Conservation (phyloP, 2,113 vertebrate species). For the Cebidichthys violaceus region DNA sequence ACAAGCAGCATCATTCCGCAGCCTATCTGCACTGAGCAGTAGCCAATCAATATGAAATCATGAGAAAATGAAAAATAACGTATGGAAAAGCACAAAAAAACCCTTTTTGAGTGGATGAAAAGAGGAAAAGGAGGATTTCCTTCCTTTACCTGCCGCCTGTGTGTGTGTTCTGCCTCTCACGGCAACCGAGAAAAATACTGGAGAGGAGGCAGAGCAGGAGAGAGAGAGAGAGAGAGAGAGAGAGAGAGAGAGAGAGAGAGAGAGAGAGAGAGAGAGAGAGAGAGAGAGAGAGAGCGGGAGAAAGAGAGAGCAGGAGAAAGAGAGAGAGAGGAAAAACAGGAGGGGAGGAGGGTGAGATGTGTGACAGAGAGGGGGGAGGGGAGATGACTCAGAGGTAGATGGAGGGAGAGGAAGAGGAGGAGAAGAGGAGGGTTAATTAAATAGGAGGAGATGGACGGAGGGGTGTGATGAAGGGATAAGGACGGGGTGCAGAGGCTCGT, state of each 20-base stretch:
- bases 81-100: slow-evolving; percentile 18
- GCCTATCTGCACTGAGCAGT: slow-evolving; percentile 1
- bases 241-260: slow-evolving; percentile 31
- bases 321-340: slow-evolving; percentile 38
- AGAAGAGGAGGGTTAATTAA: slow-evolving; percentile 71
- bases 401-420: slow-evolving; percentile 69
- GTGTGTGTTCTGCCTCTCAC: slow-evolving; percentile 67
- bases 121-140: slow-evolving; percentile 46
- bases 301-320: slow-evolving; percentile 48
- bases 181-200: slow-evolving; percentile 69
- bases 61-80: neutral
- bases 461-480: slow-evolving; percentile 63
- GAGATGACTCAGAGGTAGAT: slow-evolving; percentile 80
- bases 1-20: slow-evolving; percentile 37
- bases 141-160: slow-evolving; percentile 79
- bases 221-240: slow-evolving; percentile 19
- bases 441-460: slow-evolving; percentile 63
- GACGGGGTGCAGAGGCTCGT: slow-evolving; percentile 54
- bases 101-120: slow-evolving; percentile 14
- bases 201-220: slow-evolving; percentile 60
- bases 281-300: slow-evolving; percentile 15
- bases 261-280: slow-evolving; percentile 14
- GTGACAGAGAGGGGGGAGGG: slow-evolving; percentile 74
- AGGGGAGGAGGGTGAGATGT: slow-evolving; percentile 52
- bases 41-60: slow-evolving; percentile 19